A percentile compares a stretch with the other conserved stretches of the same genome.
phyloP scores from a whole-genome alignment of 2,888 invertebrate genomes.

The Rhorus exstirpatorius region DNA sequence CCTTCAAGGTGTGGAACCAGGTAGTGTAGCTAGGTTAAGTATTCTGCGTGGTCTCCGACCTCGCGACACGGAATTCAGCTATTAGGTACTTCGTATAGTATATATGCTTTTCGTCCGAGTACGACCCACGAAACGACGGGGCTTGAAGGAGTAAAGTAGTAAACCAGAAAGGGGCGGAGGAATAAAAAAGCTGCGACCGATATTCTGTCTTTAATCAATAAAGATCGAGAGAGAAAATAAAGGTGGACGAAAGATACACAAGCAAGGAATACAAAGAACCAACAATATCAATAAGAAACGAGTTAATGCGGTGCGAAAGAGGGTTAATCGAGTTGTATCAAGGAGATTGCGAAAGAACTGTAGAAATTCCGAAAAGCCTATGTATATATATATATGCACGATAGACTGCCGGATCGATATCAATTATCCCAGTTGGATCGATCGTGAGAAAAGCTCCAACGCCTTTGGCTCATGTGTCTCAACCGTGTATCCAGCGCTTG shows the following conservation, averaged over 20 bases:
- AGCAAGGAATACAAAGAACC: slow-evolving; percentile 12
- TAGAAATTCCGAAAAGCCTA: slow-evolving; percentile 41
- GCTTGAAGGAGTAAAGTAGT: too few species aligned
- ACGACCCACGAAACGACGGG: slow-evolving; percentile 31
- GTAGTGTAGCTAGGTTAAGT: slow-evolving; percentile 37
- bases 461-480: slow-evolving; percentile 24
- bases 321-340: slow-evolving; percentile 7
- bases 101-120: slow-evolving; percentile 15
- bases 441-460: slow-evolving; percentile 48
- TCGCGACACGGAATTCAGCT: slow-evolving; percentile 81
- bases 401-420: slow-evolving; percentile 41
- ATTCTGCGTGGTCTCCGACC: slow-evolving; percentile 71
- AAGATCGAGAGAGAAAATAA: slow-evolving; percentile 7
- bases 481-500: slow-evolving; percentile 1
- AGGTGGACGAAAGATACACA: slow-evolving; percentile 8
- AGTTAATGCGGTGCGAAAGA: slow-evolving; percentile 9
- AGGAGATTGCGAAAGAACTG: slow-evolving; percentile 31
- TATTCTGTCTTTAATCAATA: slow-evolving; percentile 59
- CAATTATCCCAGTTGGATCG: slow-evolving; percentile 52
- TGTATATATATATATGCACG: not conserved
- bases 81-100: slow-evolving; percentile 75
- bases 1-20: slow-evolving; percentile 1
- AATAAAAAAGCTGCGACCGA: slow-evolving; percentile 33
- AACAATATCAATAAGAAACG: not conserved
- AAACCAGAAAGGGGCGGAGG: not conserved